Conservation (phyloP, 1,140 invertebrate genomes). For the Heliothis virescens region DNA sequence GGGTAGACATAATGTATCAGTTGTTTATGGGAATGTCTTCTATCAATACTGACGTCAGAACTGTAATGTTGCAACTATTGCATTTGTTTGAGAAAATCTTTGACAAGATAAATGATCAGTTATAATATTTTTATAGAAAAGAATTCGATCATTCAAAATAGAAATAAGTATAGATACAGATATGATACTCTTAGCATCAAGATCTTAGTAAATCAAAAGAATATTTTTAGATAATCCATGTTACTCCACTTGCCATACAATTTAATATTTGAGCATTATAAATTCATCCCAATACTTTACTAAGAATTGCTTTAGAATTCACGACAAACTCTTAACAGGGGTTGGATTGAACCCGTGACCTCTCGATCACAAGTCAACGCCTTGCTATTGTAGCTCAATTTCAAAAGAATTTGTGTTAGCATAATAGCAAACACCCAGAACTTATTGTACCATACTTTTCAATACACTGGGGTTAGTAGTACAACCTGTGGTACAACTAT, state of each 20-base stretch:
- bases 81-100: slow-evolving; percentile 1
- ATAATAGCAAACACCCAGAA: not conserved
- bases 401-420: not conserved
- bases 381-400: not conserved
- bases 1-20: not conserved
- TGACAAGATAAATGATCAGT: slow-evolving; percentile 5
- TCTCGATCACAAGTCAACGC: slow-evolving; percentile 9
- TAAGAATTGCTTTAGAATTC: not conserved
- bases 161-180: no score
- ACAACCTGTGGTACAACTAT: no score
- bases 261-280: no score
- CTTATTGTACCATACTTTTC: not conserved
- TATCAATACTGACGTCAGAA: slow-evolving; percentile 11
- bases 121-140: not conserved
- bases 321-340: not conserved
- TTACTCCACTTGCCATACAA: no score
- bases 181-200: not conserved
- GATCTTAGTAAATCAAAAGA: not conserved
- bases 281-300: not conserved
- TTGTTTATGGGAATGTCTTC: slow-evolving; percentile 20
- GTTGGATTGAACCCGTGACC: slow-evolving; percentile 4
- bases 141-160: not conserved
- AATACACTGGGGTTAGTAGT: no score
- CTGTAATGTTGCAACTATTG: not conserved
- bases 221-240: no score